phyloP scores from a whole-genome alignment of 2,888 invertebrate species.

The Noctua janthina region DNA sequence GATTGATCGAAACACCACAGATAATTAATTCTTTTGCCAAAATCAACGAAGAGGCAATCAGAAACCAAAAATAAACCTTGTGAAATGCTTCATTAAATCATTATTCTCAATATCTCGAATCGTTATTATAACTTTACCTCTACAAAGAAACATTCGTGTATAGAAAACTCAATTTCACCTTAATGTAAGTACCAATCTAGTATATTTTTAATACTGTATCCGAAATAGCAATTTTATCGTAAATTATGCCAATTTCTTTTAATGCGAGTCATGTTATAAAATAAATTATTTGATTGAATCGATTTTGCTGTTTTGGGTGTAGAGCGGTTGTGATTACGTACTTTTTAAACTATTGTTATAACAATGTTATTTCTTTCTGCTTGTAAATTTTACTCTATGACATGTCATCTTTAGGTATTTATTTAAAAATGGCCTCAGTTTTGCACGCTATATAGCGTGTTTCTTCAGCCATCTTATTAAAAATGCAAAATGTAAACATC shows the following conservation, averaged over 20 bases:
- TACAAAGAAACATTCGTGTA: conserved; percentile 16
- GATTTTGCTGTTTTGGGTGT: conserved; percentile 71
- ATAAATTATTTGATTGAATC: conserved; percentile 65
- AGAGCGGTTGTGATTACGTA: conserved; percentile 76
- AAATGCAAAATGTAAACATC: conserved; percentile 28
- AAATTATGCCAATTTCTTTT: conserved; percentile 59
- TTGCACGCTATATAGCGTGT: conserved; percentile 58
- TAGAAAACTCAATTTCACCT: conserved; percentile 47
- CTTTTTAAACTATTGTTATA: conserved; percentile 72
- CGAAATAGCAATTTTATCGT: conserved; percentile 66
- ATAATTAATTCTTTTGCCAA: neutral
- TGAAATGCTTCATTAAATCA: neutral
- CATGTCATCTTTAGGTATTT: conserved; percentile 30
- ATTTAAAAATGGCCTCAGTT: conserved; percentile 18
- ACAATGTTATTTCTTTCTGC: conserved; percentile 52
- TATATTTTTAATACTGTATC: conserved; percentile 66
- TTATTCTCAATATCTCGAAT: conserved; percentile 22
- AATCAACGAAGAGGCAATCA: neutral
- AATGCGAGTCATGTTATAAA: conserved; percentile 56
- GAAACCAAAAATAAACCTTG: neutral
- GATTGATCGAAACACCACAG: neutral
- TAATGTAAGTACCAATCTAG: conserved; percentile 43
- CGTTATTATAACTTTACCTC: neutral
- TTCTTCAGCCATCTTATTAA: conserved; percentile 29
- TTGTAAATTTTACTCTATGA: conserved; percentile 59